Evolutionary conservation across 2,113 vertebrate genomes (phyloP).

Genomic region (Chlorodrepanis virens): DNA sequence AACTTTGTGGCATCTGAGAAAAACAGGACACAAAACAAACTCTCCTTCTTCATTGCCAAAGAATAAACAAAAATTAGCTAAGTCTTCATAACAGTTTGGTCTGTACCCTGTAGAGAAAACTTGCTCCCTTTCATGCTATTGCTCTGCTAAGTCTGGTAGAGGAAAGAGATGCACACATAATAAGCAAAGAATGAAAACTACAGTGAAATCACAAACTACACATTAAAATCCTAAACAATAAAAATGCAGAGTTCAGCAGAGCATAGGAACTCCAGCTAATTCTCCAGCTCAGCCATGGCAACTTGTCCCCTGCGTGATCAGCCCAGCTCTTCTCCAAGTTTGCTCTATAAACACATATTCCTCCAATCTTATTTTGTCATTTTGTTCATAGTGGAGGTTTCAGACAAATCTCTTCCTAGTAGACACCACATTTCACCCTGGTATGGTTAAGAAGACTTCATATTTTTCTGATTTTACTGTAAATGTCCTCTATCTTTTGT

Average conservation of each 20-base stretch:
- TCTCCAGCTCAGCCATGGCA: background rate
- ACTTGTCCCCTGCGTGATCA: background rate
- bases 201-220: background rate
- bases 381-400: background rate
- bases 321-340: background rate
- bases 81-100: background rate
- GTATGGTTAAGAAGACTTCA: background rate
- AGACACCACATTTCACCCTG: background rate
- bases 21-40: background rate
- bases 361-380: background rate
- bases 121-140: background rate
- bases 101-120: background rate
- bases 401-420: background rate
- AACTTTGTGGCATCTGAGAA: background rate
- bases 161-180: background rate
- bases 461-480: background rate
- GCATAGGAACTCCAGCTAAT: background rate
- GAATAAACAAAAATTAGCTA: background rate
- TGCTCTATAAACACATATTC: background rate
- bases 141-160: background rate
- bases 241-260: background rate
- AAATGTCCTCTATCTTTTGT: background rate
- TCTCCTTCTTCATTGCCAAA: background rate
- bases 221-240: background rate
- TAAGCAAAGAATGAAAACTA: background rate